Conservation (phyloP, 2,797 vertebrate species). For the Avahi laniger region DNA sequence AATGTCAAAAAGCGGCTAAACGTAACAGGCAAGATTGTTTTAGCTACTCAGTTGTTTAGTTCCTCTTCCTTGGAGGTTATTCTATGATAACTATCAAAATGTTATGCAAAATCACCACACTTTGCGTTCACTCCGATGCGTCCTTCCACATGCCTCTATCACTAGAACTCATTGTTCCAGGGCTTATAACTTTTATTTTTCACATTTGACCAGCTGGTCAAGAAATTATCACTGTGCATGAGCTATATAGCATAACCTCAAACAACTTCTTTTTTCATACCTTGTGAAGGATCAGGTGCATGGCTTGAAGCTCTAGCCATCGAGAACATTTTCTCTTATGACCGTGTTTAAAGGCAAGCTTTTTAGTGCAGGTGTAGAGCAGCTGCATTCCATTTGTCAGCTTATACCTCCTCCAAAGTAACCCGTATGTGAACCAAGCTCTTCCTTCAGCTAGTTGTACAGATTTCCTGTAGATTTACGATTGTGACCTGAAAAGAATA, state of each 20-base stretch:
- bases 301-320: background rate
- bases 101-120: background rate
- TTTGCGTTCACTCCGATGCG: background rate
- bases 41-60: background rate
- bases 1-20: background rate
- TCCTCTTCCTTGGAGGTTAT: background rate
- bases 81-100: background rate
- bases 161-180: background rate
- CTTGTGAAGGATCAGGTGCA: background rate
- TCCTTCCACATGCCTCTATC: background rate
- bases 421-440: background rate
- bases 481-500: background rate
- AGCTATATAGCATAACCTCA: background rate
- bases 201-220: background rate
- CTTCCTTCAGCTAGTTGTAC: background rate
- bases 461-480: background rate
- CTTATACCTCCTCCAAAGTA: background rate
- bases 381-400: background rate
- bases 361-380: background rate
- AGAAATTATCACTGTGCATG: background rate
- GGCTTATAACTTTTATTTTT: background rate
- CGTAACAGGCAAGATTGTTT: background rate
- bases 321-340: background rate
- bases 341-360: background rate
- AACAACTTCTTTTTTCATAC: background rate